Evolutionary conservation across 2,797 vertebrate genomes (phyloP), one percentile per base, ranked within the genome.

Genomic region (Microctenopoma steveboyesi): DNA sequence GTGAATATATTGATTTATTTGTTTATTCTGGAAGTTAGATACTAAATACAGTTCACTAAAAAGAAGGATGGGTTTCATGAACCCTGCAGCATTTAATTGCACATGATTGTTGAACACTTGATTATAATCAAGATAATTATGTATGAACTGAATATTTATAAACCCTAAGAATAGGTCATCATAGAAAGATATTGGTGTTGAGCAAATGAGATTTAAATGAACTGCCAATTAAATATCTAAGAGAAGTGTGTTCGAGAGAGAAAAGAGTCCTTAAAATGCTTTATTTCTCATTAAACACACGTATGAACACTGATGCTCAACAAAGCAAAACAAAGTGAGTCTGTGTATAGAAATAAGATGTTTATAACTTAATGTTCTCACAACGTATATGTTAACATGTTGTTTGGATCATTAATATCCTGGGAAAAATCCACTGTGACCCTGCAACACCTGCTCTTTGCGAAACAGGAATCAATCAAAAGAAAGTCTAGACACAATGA

Each of bases 61-160:
- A 57, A 55, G 50, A 22, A 63, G 50, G 79, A 70, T 58, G 62
- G 28, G 55, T 72, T 77, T 56, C 33, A 62, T 27, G 49, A 69
- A 16, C 73, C 46, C 59, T 55, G 55, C 74, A 84, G 74, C 65
- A 62, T 85, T 86, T 76, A 79, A 90, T 92, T 72, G 76, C 79
- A 80, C 48, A 68, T 70, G 52, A 89, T 73, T 74, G 39, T 72
- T 69, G 66, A 85, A 90, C 82, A 84, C 76, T 83, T 86, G 76
- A 87, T 89, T 84, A 86, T 79, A 83, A 87, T 90, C 72, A 78
- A 76, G 79, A 84, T 88, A 69, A 88, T 90, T 78, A 82, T 72
- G 84, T 72, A 82, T 64, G 28, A 69, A 64, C 48, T 86, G 81
- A 88, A 91, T 86, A 90, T 92, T 81, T 82, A 86, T 88, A 52